These are phyloP conservation scores for Stenurella melanura DNA, from an alignment of 2,888 invertebrate genomes.

Conservation along the genomic window DNA sequence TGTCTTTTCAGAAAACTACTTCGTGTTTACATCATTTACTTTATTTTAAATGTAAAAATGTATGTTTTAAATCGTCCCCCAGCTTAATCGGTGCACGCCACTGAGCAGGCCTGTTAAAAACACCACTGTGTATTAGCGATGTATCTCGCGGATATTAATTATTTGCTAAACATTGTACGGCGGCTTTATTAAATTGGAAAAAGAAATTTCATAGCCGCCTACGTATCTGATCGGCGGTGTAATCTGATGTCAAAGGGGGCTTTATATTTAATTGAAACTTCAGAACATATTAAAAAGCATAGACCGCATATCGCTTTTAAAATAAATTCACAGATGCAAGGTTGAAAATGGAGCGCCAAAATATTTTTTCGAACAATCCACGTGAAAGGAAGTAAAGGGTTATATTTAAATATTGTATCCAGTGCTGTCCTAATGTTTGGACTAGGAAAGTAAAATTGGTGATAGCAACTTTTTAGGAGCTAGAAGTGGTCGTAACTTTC, in stretches of 20 bases:
- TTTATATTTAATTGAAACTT: conserved; percentile 69
- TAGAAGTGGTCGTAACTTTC: too few relatives aligned
- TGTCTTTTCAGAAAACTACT: too few relatives aligned
- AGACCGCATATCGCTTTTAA: conserved; percentile 31
- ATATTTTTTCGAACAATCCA: neutral
- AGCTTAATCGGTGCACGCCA: neutral
- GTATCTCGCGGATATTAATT: conserved; percentile 63
- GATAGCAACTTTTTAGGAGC: too few relatives aligned
- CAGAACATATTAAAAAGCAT: conserved; percentile 67
- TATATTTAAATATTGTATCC: neutral
- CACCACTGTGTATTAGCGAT: conserved; percentile 10
- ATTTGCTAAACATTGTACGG: conserved; percentile 66
- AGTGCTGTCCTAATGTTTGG: neutral
- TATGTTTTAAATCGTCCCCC: neutral
- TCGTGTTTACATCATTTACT: too few relatives aligned
- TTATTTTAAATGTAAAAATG: too few relatives aligned
- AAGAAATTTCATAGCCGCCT: conserved; percentile 68
- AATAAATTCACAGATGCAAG: neutral
- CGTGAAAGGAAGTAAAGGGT: neutral
- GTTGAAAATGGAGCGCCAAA: neutral
- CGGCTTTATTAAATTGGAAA: conserved; percentile 69
- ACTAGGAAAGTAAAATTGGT: too few relatives aligned
- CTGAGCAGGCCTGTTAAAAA: neutral
- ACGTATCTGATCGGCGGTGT: conserved; percentile 62
- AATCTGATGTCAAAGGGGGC: conserved; percentile 67